These are phyloP conservation scores for Tetramorium simillimum DNA, from an alignment of 1,140 invertebrate species.

Conservation along the genomic window DNA sequence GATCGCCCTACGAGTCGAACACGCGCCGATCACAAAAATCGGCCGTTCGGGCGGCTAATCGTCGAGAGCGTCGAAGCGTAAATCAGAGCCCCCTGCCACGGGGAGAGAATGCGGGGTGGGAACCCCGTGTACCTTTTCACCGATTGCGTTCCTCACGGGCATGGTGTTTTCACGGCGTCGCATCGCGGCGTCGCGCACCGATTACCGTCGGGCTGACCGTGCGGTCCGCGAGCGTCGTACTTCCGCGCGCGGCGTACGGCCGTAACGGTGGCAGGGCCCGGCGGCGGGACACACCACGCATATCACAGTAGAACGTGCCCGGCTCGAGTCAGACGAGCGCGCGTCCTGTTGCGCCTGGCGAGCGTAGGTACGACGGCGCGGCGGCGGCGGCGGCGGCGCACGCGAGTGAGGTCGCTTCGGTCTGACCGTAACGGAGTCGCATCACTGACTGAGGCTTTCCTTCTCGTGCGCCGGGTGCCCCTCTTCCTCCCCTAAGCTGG, in stretches of 20 bases:
- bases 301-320: constrained; percentile 47
- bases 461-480: neutral
- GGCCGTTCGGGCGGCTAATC: neutral
- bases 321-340: constrained; percentile 36
- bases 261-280: neutral
- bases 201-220: constrained; percentile 33
- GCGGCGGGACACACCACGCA: constrained; percentile 16
- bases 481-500: constrained; percentile 6
- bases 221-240: constrained; percentile 13
- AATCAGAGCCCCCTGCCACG: neutral
- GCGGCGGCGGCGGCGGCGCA: constrained; percentile 6
- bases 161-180: constrained; percentile 16
- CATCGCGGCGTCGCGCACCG: constrained; percentile 37
- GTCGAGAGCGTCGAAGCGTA: neutral
- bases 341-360: constrained; percentile 65
- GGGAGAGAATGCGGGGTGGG: constrained; percentile 6
- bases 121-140: constrained; percentile 45
- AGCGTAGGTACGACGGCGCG: neutral
- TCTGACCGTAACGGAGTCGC: constrained; percentile 77
- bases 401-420: constrained; percentile 43
- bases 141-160: constrained; percentile 43
- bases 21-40: neutral
- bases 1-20: neutral
- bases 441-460: constrained; percentile 77
- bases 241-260: constrained; percentile 16